These are phyloP conservation scores for Sitta carolinensis DNA, from an alignment of 2,797 vertebrate species.

Conservation along the genomic window DNA sequence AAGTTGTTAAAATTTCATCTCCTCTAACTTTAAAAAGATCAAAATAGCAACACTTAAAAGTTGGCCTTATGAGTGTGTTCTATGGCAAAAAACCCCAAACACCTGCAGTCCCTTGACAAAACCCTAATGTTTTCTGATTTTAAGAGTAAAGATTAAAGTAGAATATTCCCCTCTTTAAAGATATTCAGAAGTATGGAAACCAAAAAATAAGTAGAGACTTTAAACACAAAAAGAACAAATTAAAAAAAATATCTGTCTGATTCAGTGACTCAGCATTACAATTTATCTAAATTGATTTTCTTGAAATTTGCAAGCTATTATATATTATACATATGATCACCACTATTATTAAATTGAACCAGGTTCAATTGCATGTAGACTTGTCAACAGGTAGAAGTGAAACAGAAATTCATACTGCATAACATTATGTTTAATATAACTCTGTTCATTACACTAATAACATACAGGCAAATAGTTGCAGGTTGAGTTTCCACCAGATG, in stretches of 20 bases:
- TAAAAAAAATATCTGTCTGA: background rate
- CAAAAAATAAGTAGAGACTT: background rate
- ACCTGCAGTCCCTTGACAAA: background rate
- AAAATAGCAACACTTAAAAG: background rate
- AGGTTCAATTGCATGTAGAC: background rate
- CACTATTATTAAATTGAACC: background rate
- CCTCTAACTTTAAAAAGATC: background rate
- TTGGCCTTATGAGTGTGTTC: background rate
- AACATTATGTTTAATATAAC: background rate
- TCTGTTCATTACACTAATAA: background rate
- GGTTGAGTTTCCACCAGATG: background rate
- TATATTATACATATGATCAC: background rate
- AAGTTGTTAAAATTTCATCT: background rate
- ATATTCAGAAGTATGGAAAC: background rate
- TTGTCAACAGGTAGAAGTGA: background rate
- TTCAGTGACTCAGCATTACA: background rate
- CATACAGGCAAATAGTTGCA: background rate
- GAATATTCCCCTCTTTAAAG: background rate
- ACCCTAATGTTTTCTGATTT: background rate
- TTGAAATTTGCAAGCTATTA: background rate
- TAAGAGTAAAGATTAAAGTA: background rate
- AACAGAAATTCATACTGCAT: background rate
- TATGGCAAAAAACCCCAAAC: accelerated
- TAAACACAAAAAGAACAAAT: background rate
- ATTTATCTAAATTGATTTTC: background rate